Conservation (phyloP, 2,113 vertebrate species). For the Cottus gobio region DNA sequence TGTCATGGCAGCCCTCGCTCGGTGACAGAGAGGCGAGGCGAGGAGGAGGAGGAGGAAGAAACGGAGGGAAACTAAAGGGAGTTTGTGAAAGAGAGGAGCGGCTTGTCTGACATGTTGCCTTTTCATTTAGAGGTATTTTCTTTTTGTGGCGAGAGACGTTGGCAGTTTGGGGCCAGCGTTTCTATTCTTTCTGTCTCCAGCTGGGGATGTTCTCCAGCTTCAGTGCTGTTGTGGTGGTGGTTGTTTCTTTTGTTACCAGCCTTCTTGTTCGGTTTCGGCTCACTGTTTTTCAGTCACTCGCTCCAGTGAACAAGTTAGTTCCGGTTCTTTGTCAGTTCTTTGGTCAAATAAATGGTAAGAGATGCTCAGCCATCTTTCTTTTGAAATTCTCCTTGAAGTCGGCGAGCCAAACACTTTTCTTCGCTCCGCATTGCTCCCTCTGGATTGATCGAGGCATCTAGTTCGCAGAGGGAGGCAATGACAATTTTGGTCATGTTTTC, state of each 20-base stretch:
- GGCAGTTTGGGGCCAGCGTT: conserved; percentile 82
- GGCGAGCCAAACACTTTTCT: not conserved
- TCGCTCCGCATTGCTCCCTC: not conserved
- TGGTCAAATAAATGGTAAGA: not conserved
- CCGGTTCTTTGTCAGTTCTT: not conserved
- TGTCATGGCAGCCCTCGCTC: conserved; percentile 69
- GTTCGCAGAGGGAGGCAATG: not conserved
- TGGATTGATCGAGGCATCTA: not conserved
- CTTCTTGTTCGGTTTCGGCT: not conserved
- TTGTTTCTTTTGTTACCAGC: conserved; percentile 5
- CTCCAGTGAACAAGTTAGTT: not conserved
- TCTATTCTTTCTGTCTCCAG: conserved; percentile 18
- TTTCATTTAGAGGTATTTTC: conserved; percentile 64
- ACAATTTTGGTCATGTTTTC: not conserved
- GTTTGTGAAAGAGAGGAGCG: conserved; percentile 59
- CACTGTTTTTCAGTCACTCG: not conserved
- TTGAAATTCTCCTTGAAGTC: not conserved
- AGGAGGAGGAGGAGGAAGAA: conserved; percentile 20
- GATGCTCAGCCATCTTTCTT: not conserved
- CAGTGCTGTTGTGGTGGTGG: conserved; percentile 21
- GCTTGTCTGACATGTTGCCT: conserved; percentile 75
- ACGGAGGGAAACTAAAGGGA: conserved; percentile 42
- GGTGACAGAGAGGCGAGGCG: conserved; percentile 61
- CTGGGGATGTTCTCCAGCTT: conserved; percentile 21
- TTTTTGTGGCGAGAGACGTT: conserved; percentile 77